Conservation (phyloP, 2,797 vertebrate genomes). For the Nannoperca obscura region DNA sequence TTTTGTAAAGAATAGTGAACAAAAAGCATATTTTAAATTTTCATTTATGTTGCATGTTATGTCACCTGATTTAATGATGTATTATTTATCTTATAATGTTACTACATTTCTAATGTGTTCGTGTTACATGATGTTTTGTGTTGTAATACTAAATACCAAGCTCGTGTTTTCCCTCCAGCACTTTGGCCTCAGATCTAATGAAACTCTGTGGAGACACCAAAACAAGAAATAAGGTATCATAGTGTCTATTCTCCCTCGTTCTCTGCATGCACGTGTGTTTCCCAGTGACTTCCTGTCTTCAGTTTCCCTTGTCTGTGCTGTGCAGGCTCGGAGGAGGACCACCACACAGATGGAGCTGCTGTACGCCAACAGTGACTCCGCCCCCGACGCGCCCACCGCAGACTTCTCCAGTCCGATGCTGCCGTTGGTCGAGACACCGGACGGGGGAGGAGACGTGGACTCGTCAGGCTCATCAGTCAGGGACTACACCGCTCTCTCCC, state of each 20-base stretch:
- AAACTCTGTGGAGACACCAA: slow-evolving; percentile 96
- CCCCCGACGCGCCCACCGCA: slow-evolving; percentile 81
- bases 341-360: slow-evolving; percentile 98
- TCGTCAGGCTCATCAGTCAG: slow-evolving; percentile 87
- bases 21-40: too few species aligned
- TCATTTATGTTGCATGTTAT: background rate
- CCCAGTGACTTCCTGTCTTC: background rate
- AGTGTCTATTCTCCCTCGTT: background rate
- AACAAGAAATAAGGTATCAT: slow-evolving; percentile 92
- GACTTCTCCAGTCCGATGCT: slow-evolving; percentile 85
- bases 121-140: background rate
- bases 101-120: background rate
- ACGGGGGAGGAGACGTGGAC: slow-evolving; percentile 85
- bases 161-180: slow-evolving; percentile 78
- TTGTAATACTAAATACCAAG: background rate
- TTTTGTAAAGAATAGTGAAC: too few species aligned
- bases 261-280: background rate
- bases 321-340: slow-evolving; percentile 94
- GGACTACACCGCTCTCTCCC: slow-evolving; percentile 87
- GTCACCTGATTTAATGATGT: background rate
- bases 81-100: background rate
- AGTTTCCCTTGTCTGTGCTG: background rate
- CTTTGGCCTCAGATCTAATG: slow-evolving; percentile 92
- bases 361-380: slow-evolving; percentile 93
- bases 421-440: slow-evolving; percentile 87